phyloP scores from a whole-genome alignment of 2,797 vertebrate species.

The Psittacula derbiana region DNA sequence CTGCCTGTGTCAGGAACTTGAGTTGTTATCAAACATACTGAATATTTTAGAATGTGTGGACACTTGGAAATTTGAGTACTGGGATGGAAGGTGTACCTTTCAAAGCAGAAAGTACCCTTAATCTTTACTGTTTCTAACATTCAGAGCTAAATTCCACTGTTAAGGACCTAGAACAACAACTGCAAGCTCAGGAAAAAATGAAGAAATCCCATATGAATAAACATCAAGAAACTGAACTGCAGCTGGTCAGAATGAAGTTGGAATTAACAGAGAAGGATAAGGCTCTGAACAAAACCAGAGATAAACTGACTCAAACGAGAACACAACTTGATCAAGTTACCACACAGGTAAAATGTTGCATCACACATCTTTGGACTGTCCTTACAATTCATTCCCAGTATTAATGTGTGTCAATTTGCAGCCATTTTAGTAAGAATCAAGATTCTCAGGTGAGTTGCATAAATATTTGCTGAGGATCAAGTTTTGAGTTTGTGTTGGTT shows the following conservation, averaged over 20 bases:
- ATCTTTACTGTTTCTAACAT: slow-evolving; percentile 18
- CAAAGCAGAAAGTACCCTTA: background rate
- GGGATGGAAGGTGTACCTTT: background rate
- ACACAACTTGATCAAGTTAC: slow-evolving; percentile 79
- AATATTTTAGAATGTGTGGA: background rate
- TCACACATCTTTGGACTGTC: background rate
- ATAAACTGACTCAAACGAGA: slow-evolving; percentile 81
- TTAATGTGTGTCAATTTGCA: background rate
- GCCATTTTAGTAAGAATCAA: background rate
- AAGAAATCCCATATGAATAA: slow-evolving; percentile 77
- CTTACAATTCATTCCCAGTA: background rate
- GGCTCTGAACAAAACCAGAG: slow-evolving; percentile 79
- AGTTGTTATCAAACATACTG: background rate
- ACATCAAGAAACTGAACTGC: slow-evolving; percentile 82
- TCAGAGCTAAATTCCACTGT: slow-evolving; percentile 82
- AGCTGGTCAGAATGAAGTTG: slow-evolving; percentile 79
- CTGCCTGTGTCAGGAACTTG: background rate
- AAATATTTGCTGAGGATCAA: background rate
- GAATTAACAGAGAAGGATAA: slow-evolving; percentile 86
- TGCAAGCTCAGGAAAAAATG: slow-evolving; percentile 86
- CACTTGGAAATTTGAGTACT: background rate
- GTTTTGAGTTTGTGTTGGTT: background rate
- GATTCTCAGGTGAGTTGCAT: background rate
- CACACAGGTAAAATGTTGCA: slow-evolving; percentile 77
- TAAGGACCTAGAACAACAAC: slow-evolving; percentile 73